phyloP scores from a whole-genome alignment of 2,888 invertebrate genomes.

The Leptura quadrifasciata region DNA sequence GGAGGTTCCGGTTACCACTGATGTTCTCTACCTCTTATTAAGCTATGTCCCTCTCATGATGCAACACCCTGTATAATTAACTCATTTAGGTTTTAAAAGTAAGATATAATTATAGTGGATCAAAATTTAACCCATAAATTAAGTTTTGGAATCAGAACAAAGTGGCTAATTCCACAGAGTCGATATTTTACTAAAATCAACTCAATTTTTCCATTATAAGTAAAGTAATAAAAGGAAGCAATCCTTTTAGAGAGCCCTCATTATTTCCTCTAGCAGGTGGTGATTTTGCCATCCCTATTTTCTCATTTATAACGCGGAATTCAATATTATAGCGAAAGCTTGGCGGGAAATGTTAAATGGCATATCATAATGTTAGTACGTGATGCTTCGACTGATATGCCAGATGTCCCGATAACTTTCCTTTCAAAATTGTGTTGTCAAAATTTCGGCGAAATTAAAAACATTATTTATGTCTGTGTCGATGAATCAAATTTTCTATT shows the following conservation, averaged over 20 bases:
- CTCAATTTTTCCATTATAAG: constrained; percentile 30
- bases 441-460: not conserved
- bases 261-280: constrained; percentile 30
- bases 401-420: constrained; percentile 12
- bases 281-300: not conserved
- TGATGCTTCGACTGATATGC: constrained; percentile 15
- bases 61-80: no score
- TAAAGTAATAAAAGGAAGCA: constrained; percentile 24
- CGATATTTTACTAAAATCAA: constrained; percentile 19
- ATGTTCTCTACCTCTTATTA: no score
- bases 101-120: no score
- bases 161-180: constrained; percentile 6
- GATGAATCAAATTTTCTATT: not conserved
- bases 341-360: constrained; percentile 36
- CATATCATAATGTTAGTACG: constrained; percentile 32
- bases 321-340: constrained; percentile 37
- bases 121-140: not conserved
- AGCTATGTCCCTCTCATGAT: no score
- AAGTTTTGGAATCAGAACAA: not conserved
- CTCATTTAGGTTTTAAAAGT: no score
- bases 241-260: constrained; percentile 9
- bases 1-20: no score
- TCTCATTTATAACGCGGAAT: constrained; percentile 36
- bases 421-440: constrained; percentile 9
- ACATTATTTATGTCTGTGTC: not conserved